Conservation (phyloP, 2,888 invertebrate species). For the Buathra laborator region DNA sequence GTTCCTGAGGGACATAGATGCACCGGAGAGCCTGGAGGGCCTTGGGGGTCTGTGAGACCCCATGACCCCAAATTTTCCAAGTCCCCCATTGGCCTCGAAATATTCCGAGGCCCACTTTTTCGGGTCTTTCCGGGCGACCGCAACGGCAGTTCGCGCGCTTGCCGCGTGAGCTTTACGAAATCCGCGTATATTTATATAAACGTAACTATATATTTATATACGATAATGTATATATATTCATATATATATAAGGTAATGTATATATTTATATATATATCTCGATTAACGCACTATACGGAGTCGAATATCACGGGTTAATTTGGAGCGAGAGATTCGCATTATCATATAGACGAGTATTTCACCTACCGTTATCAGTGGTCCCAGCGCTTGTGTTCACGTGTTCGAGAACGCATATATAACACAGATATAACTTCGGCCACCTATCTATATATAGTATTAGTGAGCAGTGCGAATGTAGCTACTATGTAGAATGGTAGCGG, state of each 20-base stretch:
- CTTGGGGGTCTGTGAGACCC: no score
- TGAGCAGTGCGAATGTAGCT: constrained; percentile 48
- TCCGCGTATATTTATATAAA: no score
- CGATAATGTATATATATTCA: neutral
- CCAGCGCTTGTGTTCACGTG: constrained; percentile 43
- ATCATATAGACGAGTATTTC: constrained; percentile 83
- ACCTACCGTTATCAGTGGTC: constrained; percentile 78
- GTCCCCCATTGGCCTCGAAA: no score
- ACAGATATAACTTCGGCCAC: constrained; percentile 24
- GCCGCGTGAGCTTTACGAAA: no score
- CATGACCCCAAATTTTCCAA: no score
- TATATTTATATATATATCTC: constrained; percentile 19
- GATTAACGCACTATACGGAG: constrained; percentile 49
- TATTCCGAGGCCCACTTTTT: no score
- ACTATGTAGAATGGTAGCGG: constrained; percentile 27
- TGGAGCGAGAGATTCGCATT: constrained; percentile 78
- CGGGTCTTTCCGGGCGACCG: no score
- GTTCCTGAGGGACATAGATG: no score
- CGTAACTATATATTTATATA: no score
- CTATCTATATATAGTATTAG: constrained; percentile 1
- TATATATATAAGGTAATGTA: neutral
- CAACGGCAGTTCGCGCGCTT: no score
- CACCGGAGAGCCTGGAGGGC: no score
- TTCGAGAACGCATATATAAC: constrained; percentile 46
- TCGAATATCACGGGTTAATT: constrained; percentile 78